These are phyloP conservation scores for Orchesellides sinensis DNA, from an alignment of 2,888 invertebrate species.

Conservation along the genomic window DNA sequence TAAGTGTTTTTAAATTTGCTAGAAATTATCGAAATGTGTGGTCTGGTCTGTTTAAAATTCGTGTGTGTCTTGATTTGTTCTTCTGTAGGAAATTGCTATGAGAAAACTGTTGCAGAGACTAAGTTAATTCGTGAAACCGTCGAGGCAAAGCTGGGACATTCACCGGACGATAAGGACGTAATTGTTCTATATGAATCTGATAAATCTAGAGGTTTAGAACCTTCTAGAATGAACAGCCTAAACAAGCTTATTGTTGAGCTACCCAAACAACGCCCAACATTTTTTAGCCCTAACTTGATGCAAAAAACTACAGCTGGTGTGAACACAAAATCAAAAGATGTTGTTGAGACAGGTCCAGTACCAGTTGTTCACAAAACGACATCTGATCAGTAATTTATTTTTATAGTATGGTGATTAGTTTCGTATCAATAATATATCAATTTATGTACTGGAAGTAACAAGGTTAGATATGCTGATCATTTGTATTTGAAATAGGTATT, in stretches of 20 bases:
- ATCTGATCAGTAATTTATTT: constrained; percentile 96
- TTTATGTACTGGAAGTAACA: too few relatives aligned
- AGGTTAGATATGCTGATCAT: too few relatives aligned
- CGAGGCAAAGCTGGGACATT: constrained; percentile 82
- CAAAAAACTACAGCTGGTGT: constrained; percentile 87
- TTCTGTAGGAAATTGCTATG: constrained; percentile 88
- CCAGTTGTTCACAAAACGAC: constrained; percentile 78
- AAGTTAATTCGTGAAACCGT: constrained; percentile 87
- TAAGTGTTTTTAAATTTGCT: constrained; percentile 78
- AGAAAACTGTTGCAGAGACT: constrained; percentile 89
- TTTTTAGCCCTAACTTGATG: constrained; percentile 92
- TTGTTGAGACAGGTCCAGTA: constrained; percentile 56
- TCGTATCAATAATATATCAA: too few relatives aligned
- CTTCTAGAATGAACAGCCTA: constrained; percentile 72
- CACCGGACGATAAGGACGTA: constrained; percentile 90
- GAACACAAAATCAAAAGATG: constrained; percentile 64
- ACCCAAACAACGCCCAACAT: constrained; percentile 88
- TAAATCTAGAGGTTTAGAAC: constrained; percentile 78
- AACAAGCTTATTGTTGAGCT: constrained; percentile 90
- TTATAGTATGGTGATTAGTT: too few relatives aligned
- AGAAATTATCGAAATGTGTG: too few relatives aligned
- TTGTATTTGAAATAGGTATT: too few relatives aligned
- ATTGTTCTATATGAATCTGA: constrained; percentile 92
- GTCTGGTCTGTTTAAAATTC: too few relatives aligned
- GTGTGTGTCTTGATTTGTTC: not conserved